Conservation (phyloP, 1,140 invertebrate species). For the Melitaea cinxia region DNA sequence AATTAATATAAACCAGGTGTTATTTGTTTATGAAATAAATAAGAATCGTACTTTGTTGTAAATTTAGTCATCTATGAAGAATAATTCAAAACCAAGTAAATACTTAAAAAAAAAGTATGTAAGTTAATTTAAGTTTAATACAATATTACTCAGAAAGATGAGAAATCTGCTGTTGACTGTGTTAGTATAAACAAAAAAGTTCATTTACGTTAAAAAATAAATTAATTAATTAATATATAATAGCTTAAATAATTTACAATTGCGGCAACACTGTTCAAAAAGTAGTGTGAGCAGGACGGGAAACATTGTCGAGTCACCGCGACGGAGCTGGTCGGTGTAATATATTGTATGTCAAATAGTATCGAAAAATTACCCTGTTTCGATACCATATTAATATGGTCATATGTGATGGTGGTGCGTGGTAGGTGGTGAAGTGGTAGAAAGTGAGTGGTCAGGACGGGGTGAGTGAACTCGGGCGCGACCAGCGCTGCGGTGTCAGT, state of each 20-base stretch:
- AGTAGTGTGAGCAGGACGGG: constrained; percentile 59
- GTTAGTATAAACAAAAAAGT: too few relatives aligned
- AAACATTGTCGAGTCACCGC: constrained; percentile 59
- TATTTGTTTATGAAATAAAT: too few relatives aligned
- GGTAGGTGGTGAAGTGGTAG: constrained; percentile 36
- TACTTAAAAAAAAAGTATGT: too few relatives aligned
- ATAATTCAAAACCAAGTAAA: too few relatives aligned
- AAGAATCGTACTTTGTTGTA: too few relatives aligned
- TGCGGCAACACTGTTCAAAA: constrained; percentile 54
- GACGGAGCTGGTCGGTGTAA: constrained; percentile 50
- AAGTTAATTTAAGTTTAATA: too few relatives aligned
- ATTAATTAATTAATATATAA: not conserved
- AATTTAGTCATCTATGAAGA: too few relatives aligned
- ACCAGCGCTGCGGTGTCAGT: constrained; percentile 12
- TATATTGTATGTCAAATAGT: constrained; percentile 50
- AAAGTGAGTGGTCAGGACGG: constrained; percentile 39
- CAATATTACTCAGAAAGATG: too few relatives aligned
- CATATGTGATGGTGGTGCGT: constrained; percentile 21
- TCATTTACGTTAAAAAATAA: not conserved
- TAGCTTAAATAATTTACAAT: not conserved
- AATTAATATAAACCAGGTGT: too few relatives aligned
- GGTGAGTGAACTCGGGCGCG: constrained; percentile 60
- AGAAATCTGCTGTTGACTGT: too few relatives aligned
- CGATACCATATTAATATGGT: constrained; percentile 31
- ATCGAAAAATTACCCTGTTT: constrained; percentile 49